phyloP scores from a whole-genome alignment of 2,888 invertebrate genomes.

The Eucera pruinosa region DNA sequence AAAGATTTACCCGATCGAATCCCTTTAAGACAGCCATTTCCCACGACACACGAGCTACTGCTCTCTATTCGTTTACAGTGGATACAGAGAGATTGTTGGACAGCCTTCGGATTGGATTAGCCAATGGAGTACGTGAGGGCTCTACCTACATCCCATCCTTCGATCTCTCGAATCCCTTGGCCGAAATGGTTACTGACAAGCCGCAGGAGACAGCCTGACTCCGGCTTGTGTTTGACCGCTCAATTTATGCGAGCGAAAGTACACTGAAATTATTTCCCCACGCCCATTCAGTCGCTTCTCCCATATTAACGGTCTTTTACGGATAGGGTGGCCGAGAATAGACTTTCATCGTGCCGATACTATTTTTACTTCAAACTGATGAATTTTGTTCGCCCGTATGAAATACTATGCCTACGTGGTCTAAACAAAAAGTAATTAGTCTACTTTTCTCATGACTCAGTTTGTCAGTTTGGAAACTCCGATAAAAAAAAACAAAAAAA shows the following conservation, averaged over 20 bases:
- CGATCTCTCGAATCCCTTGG: conserved; percentile 51
- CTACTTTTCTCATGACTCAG: no score
- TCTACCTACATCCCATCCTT: conserved; percentile 53
- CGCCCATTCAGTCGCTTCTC: background rate
- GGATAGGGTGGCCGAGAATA: background rate
- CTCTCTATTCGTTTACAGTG: conserved; percentile 71
- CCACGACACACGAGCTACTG: conserved; percentile 48
- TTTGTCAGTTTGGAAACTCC: no score
- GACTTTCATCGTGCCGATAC: background rate
- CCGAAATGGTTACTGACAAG: conserved; percentile 58
- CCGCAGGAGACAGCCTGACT: conserved; percentile 50
- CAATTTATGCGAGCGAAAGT: conserved; percentile 58
- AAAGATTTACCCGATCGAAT: conserved; percentile 40
- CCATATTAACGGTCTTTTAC: background rate
- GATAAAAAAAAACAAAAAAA: no score
- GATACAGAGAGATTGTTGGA: conserved; percentile 68
- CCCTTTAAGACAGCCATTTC: conserved; percentile 46
- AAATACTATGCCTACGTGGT: no score
- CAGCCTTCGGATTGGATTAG: conserved; percentile 75
- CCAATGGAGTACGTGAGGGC: conserved; percentile 49
- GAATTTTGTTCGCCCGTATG: no score
- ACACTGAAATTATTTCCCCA: conserved; percentile 36
- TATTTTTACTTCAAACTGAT: background rate
- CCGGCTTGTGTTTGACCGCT: conserved; percentile 43
- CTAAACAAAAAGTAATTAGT: no score